Base-by-base conservation (phyloP, 2,888 invertebrate species). In the Drosophila nigritarsus region DNA sequence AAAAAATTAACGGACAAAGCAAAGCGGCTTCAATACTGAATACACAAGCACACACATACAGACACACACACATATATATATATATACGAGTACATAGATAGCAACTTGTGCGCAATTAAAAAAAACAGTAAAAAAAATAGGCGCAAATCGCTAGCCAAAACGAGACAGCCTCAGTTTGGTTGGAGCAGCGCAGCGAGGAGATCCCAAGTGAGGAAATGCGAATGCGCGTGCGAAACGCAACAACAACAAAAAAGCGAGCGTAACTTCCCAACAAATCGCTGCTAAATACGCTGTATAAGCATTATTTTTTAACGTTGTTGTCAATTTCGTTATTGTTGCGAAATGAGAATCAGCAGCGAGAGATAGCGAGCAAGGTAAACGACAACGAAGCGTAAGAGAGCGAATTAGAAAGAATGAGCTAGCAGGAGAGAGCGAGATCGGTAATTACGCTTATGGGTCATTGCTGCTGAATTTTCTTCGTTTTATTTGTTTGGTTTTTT, bases 151-250 rank as follows among this genome's bases (percentile, higher is more conserved):
- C 48, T 54, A 18, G 59, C n/a, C 42, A 64, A 61, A 76, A 49
- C 40, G 73, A 58, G 73, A 77, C 34, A 66, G 76, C 50, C 8
- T 59, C 13, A 51, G 40, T 30, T n/a, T 40, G 49, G 30, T 49
- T 62, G 38, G 40, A 49, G 50, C 42, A 30, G 24, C 29, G 42
- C 66, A 36, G n/a, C 30, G 38, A 54, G 61, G 29, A 66, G 66
- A 78, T 79, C 54, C 60, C 70, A 67, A 67, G 38, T 65, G 58
- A 61, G 66, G 66, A 79, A 70, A 75, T 68, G 73, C 59, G 64
- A 71, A 53, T 79, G 87, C 80, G 83, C 80, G 85, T 82, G 87
- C 76, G 76, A 84, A 82, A 69, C 50, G 61, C 64, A 86, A 84
- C 27, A 13, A 15, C 9, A 13, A 51, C 5, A 24, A 49, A 40